A percentile compares a stretch with the other conserved stretches of the same genome.
phyloP scores from a whole-genome alignment of 2,888 invertebrate species.

The Brenthis ino region DNA sequence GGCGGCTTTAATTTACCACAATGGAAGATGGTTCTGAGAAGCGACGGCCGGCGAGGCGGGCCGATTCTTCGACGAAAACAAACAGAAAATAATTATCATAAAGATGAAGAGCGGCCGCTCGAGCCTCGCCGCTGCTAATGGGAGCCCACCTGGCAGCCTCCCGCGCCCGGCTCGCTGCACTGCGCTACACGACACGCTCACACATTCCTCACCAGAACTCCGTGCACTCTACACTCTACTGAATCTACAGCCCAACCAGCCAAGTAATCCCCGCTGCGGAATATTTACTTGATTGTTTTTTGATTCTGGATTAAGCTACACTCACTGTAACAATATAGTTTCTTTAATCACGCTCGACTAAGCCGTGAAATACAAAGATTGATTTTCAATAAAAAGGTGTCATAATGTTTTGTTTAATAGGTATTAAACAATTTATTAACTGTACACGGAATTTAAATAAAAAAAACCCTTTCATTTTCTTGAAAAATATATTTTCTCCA shows the following conservation, averaged over 20 bases:
- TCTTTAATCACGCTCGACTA: conserved; percentile 6
- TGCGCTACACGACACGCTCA: conserved; percentile 41
- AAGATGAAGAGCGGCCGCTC: conserved; percentile 82
- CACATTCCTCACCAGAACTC: conserved; percentile 45
- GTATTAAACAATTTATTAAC: too few relatives aligned
- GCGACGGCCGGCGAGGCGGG: conserved; percentile 76
- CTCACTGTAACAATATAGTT: conserved; percentile 13
- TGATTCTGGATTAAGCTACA: conserved; percentile 39
- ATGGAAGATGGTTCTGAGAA: conserved; percentile 81
- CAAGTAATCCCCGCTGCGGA: conserved; percentile 42
- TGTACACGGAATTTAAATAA: too few relatives aligned
- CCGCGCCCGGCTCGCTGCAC: conserved; percentile 42
- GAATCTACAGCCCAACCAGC: conserved; percentile 44
- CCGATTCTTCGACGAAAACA: conserved; percentile 81
- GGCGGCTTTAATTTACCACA: conserved; percentile 82
- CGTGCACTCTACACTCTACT: conserved; percentile 21
- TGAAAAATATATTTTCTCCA: too few relatives aligned
- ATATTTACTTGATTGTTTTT: conserved; percentile 45
- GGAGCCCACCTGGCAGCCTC: conserved; percentile 76
- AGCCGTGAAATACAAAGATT: not conserved
- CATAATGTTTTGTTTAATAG: not conserved
- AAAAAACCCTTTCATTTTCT: too few relatives aligned
- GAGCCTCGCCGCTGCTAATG: conserved; percentile 77
- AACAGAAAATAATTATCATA: conserved; percentile 83
- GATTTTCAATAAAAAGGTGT: not conserved